phyloP scores from a whole-genome alignment of 2,888 invertebrate genomes.

The Drosophila mercatorum region DNA sequence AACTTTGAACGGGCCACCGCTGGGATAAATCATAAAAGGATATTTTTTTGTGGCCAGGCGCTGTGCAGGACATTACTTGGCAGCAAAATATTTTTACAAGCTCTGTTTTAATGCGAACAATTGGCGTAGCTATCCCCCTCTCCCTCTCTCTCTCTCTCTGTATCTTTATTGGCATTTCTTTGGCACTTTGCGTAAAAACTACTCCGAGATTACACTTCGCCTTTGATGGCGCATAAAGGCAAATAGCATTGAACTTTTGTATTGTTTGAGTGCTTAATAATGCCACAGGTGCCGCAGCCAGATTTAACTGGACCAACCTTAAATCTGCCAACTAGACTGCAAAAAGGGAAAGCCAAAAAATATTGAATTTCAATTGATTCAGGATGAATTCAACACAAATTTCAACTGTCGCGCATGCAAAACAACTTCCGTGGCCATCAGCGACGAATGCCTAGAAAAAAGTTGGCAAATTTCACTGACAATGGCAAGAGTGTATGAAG shows the following conservation, averaged over 20 bases:
- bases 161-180: conserved; percentile 60
- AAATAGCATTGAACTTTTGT: conserved; percentile 43
- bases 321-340: conserved; percentile 25
- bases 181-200: conserved; percentile 67
- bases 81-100: conserved; percentile 56
- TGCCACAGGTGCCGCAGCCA: conserved; percentile 50
- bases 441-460: conserved; percentile 8
- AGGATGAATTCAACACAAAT: conserved; percentile 8
- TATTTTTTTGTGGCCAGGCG: conserved; percentile 55
- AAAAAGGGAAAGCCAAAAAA: background rate
- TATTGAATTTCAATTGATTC: background rate
- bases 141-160: background rate
- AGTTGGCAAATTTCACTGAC: background rate
- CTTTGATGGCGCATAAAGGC: conserved; percentile 52
- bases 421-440: conserved; percentile 46
- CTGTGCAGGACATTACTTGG: conserved; percentile 44
- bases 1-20: conserved; percentile 71
- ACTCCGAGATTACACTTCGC: conserved; percentile 51
- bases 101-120: conserved; percentile 56
- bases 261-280: conserved; percentile 3
- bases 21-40: conserved; percentile 76
- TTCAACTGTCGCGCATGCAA: conserved; percentile 36
- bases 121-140: conserved; percentile 21
- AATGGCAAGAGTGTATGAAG: conserved; percentile 8
- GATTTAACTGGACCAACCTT: conserved; percentile 13